phyloP scores from a whole-genome alignment of 1,140 invertebrate genomes.

The Penaeus indicus region DNA sequence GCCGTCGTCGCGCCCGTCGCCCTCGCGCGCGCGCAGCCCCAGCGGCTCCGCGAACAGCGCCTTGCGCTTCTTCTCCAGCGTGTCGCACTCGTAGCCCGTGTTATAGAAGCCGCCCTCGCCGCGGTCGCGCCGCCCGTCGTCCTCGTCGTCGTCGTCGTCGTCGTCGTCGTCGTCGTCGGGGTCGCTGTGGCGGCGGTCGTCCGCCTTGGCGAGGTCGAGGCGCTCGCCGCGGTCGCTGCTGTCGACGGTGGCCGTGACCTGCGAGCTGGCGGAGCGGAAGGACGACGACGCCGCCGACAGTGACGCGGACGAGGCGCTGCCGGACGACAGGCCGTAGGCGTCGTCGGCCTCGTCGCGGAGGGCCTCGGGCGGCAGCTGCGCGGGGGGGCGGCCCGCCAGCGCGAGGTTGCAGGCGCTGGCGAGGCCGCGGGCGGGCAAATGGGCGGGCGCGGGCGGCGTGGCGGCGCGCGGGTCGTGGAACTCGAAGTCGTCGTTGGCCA shows the following conservation, averaged over 20 bases:
- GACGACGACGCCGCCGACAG: slow-evolving; percentile 49
- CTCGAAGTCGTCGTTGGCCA: slow-evolving; percentile 79
- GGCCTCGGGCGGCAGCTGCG: slow-evolving; percentile 42
- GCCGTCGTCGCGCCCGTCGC: slow-evolving; percentile 46
- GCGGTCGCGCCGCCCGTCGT: slow-evolving; percentile 5
- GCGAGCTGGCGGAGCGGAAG: slow-evolving; percentile 53
- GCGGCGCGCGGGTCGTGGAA: slow-evolving; percentile 71
- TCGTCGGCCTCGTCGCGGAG: slow-evolving; percentile 41
- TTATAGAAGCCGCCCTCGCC: slow-evolving; percentile 52
- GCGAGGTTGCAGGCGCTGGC: slow-evolving; percentile 44
- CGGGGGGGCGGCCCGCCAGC: slow-evolving; percentile 28
- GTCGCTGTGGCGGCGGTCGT: slow-evolving; percentile 1
- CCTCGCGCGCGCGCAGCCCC: slow-evolving; percentile 22
- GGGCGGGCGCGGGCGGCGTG: slow-evolving; percentile 40
- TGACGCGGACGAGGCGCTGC: slow-evolving; percentile 51
- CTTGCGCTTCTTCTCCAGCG: slow-evolving; percentile 50
- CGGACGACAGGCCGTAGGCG: slow-evolving; percentile 52
- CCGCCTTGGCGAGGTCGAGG: background rate
- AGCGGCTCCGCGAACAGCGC: slow-evolving; percentile 34
- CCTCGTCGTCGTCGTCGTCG: background rate
- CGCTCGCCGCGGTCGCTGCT: background rate
- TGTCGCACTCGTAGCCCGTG: slow-evolving; percentile 57
- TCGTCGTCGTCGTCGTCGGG: background rate
- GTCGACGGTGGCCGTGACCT: slow-evolving; percentile 53
- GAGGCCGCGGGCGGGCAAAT: background rate